Percentiles rank a stretch among this genome's conserved stretches.
phyloP scores from a whole-genome alignment of 2,113 vertebrate species.

The Serilophus lunatus region DNA sequence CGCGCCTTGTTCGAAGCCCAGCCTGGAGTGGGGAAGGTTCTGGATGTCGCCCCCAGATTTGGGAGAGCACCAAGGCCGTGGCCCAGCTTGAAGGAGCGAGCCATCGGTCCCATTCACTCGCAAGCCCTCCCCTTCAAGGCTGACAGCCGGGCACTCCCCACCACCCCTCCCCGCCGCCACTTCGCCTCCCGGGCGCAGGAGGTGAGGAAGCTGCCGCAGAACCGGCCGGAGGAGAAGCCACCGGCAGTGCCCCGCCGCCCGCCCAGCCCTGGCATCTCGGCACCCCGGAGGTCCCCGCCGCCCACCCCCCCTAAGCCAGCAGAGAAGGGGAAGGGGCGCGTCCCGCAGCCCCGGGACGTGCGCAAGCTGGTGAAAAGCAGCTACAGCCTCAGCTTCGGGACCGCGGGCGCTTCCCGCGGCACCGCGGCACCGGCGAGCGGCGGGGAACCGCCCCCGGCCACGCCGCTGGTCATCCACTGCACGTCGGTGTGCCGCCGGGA shows the following conservation, averaged over 20 bases:
- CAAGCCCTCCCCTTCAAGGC: slow-evolving; percentile 3
- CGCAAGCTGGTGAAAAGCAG: slow-evolving; percentile 88
- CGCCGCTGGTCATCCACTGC: slow-evolving; percentile 66
- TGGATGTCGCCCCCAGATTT: background rate
- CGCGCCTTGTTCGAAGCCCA: slow-evolving; percentile 47
- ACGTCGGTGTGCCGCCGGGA: slow-evolving; percentile 55
- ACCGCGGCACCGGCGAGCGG: background rate
- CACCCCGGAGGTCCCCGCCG: fast-evolving
- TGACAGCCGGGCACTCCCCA: background rate
- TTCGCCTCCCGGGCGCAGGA: slow-evolving; percentile 71
- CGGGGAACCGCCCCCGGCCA: background rate
- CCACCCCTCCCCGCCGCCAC: background rate
- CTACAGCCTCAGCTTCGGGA: slow-evolving; percentile 82
- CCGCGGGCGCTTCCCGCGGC: background rate
- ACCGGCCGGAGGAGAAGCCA: slow-evolving; percentile 50
- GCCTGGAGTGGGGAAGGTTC: background rate
- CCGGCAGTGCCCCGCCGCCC: background rate
- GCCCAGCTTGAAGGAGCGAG: slow-evolving; percentile 74
- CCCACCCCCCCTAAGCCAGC: background rate
- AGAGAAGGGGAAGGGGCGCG: background rate
- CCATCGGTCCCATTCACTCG: slow-evolving; percentile 61
- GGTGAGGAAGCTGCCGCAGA: slow-evolving; percentile 57
- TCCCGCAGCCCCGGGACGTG: slow-evolving; percentile 84
- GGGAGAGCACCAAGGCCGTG: slow-evolving; percentile 61
- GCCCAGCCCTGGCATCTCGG: fast-evolving